Evolutionary conservation across 2,113 vertebrate species (phyloP), one percentile per base, ranked within the genome.

Genomic region (Ochotona curzoniae): DNA sequence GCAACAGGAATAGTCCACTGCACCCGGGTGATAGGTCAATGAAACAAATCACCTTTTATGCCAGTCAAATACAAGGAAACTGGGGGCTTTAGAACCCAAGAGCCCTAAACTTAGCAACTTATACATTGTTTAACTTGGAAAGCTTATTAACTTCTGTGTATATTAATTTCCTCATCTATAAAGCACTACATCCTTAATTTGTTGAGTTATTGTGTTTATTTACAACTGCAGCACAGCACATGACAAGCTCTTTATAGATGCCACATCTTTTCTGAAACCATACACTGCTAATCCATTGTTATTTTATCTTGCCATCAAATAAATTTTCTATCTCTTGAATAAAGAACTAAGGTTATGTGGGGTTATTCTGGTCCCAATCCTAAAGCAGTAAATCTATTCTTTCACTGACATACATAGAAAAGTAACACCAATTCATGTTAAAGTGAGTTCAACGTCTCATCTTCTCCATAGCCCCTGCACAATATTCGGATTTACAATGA

Each of bases 371-470:
- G 81, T 67, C n/a, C 80, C 20, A 76, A 38, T 94, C 86, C 54
- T 83, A 28, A 90, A 92, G 78, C 86, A 67, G 82, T 90, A 87
- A 87, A 84, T 87, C 74, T 93, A 78, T 71, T 93, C 44, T 89
- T 88, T 70, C 81, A 67, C 14, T 71, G 63, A 94, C 88, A 81
- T 74, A 96, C 87, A 87, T 83, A 93, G 91, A 74, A 95, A 94
- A 94, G 71, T 87, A 88, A 79, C 63, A 85, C 83, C 32, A 82
- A 82, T 94, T 95, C 87, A 75, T 76, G 78, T 84, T 87, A 82
- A 86, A 75, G 47, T 70, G 74, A 92, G 61, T 80, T 95, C 83
- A 87, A 82, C 78, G 47, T 74, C 81, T 96, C 74, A 73, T 85
- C 87, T 95, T 89, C 64, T 87, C 66, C 54, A 78, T 54, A 82